Base-by-base conservation (phyloP, 2,888 invertebrate species). In the Strigamia crassipes region DNA sequence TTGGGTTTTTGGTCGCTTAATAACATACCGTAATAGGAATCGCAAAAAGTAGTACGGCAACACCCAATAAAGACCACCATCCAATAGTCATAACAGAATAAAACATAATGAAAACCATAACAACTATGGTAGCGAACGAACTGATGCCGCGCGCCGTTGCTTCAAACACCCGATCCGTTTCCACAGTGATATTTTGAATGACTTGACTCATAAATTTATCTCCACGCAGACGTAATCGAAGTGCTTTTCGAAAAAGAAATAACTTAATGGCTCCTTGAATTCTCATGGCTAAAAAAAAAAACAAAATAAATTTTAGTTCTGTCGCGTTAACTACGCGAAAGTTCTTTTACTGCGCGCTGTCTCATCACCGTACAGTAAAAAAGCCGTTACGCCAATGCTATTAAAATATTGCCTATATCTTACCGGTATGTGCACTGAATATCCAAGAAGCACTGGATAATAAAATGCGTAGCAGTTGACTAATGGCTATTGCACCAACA, bases 41-140 rank as follows among this genome's bases (percentile, higher is more conserved):
- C 84, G 89, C 88, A 5, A 86, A 83, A 13, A 88, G 82, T 82
- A 88, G 88, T 18, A 88, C 86, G 41, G 86, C 84, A 84, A 88
- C 87, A 38, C 89, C 89, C 15, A 89, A 82, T 5, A 89, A 84
- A 21, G 88, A 87, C 88, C 88, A 89, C 2, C 88, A 87, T 12
- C 89, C 90, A 42, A 90, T 85, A 46, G 89, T 86, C 82, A 86
- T 85, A 46, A 87, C 84, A 31, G 88, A 86, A 84, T 89, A 89
- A 15, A 87, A 85, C 15, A 88, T 84, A 23, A 88, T 88, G 83
- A 87, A 85, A 2, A 87, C 38, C 82, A 89, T 86, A 83, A 88
- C 87, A 18, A 89, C 84, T 0, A 89, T 88, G 13, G 86, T 86
- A 34, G 79, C 13, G 27, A 79, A 79, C 4, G 79, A 79, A 27